phyloP scores from a whole-genome alignment of 1,140 invertebrate genomes.

The Apis mellifera region DNA sequence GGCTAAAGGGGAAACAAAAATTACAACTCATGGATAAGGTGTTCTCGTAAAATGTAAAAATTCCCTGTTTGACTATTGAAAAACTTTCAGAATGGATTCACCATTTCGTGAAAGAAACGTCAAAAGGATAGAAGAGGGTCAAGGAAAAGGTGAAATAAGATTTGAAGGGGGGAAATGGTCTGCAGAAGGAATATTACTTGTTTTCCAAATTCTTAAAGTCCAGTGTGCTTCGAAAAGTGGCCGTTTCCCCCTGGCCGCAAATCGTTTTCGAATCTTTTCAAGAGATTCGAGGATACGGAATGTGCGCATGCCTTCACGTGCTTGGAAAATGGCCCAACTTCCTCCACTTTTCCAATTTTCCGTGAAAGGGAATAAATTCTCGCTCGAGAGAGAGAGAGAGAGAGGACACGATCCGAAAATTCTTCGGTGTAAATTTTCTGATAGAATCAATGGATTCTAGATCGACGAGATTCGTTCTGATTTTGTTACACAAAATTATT shows the following conservation, averaged over 20 bases:
- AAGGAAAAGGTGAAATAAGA: constrained; percentile 29
- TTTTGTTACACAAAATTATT: too few relatives aligned
- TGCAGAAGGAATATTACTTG: constrained; percentile 61
- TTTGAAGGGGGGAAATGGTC: constrained; percentile 55
- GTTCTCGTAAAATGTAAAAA: background rate
- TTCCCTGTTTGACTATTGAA: constrained; percentile 17
- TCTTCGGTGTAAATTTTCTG: background rate
- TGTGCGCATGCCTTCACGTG: background rate
- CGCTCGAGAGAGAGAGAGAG: constrained; percentile 22
- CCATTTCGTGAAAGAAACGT: constrained; percentile 3
- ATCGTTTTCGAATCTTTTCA: constrained; percentile 48
- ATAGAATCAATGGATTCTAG: too few relatives aligned
- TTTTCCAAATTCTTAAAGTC: constrained; percentile 41
- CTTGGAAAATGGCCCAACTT: constrained; percentile 8
- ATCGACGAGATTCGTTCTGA: too few relatives aligned
- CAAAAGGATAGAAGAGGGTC: constrained; percentile 6
- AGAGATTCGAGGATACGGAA: constrained; percentile 30
- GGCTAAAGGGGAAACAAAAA: background rate
- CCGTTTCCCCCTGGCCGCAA: constrained; percentile 56
- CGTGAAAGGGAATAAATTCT: constrained; percentile 41
- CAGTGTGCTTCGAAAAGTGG: constrained; percentile 43
- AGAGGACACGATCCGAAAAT: constrained; percentile 11
- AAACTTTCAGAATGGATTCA: constrained; percentile 44
- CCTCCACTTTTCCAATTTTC: constrained; percentile 26
- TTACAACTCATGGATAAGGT: background rate